Evolutionary conservation across 1,140 invertebrate species (phyloP).

Genomic region (Trigoniulus corallinus): DNA sequence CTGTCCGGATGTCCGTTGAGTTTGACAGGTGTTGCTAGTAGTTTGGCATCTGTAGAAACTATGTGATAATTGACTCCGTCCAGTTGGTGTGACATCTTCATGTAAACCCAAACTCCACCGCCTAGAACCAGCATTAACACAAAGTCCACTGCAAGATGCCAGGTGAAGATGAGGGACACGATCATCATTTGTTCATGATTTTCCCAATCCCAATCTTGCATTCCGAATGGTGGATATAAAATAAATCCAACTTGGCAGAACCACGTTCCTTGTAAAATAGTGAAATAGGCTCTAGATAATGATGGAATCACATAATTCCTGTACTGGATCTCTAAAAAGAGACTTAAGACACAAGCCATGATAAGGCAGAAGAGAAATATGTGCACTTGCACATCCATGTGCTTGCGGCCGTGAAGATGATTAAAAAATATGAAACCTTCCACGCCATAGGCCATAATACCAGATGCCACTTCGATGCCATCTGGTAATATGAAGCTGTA

Average conservation of each 20-base stretch:
- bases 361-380: constrained; percentile 29
- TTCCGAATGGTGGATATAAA: constrained; percentile 29
- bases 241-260: constrained; percentile 35
- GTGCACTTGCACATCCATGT: constrained; percentile 31
- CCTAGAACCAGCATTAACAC: constrained; percentile 21
- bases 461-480: constrained; percentile 26
- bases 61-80: background rate
- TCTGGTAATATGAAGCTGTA: constrained; percentile 24
- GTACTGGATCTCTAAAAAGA: constrained; percentile 26
- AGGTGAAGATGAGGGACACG: constrained; percentile 29
- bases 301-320: constrained; percentile 23
- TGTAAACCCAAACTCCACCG: constrained; percentile 14
- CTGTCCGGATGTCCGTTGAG: background rate
- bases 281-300: constrained; percentile 24
- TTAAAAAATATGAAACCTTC: constrained; percentile 33
- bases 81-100: background rate
- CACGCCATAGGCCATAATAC: constrained; percentile 24
- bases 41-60: background rate
- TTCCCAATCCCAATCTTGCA: constrained; percentile 24
- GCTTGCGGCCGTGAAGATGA: constrained; percentile 31
- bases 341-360: constrained; percentile 16
- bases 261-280: constrained; percentile 33
- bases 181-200: constrained; percentile 32
- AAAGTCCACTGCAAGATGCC: constrained; percentile 26
- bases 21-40: background rate